Percentiles rank a stretch among this genome's conserved stretches.
These are phyloP conservation scores for Fopius arisanus DNA, from an alignment of 1,140 invertebrate species.

Conservation along the genomic window DNA sequence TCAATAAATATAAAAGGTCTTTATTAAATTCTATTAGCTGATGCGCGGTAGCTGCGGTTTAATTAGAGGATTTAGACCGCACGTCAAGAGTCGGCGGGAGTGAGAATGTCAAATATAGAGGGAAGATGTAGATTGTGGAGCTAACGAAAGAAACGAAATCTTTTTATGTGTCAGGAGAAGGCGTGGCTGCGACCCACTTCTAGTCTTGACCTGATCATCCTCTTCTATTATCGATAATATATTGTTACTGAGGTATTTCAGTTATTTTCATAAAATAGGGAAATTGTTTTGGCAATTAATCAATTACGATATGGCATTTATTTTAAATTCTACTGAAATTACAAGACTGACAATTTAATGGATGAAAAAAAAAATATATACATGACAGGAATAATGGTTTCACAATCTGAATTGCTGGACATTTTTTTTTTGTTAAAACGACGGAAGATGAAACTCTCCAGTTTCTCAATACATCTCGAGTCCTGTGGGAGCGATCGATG, in stretches of 20 bases:
- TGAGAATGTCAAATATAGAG: background rate
- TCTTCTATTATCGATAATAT: background rate
- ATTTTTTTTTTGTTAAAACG: background rate
- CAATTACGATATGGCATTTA: too few species aligned
- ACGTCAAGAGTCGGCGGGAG: background rate
- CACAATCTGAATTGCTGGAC: background rate
- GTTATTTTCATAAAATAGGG: background rate
- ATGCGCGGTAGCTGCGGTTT: background rate
- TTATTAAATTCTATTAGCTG: slow-evolving; percentile 5
- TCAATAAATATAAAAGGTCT: background rate
- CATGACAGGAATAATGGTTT: too few species aligned
- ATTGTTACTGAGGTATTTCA: background rate
- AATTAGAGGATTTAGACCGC: background rate
- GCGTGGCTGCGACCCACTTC: slow-evolving; percentile 8
- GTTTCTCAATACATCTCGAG: background rate
- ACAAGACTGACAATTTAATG: too few species aligned
- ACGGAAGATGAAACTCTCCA: background rate
- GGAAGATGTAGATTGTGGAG: background rate
- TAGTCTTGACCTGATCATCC: background rate
- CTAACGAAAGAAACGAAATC: background rate
- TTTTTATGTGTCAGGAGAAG: slow-evolving; percentile 1
- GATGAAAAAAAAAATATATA: too few species aligned
- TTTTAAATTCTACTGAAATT: too few species aligned
- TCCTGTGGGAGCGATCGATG: background rate
- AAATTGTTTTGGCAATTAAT: background rate